A percentile compares a stretch with the other conserved stretches of the same genome.
These are phyloP conservation scores for Pocillopora damicornis DNA, from an alignment of 64 coral and sea anemone genomes.

Conservation along the genomic window DNA sequence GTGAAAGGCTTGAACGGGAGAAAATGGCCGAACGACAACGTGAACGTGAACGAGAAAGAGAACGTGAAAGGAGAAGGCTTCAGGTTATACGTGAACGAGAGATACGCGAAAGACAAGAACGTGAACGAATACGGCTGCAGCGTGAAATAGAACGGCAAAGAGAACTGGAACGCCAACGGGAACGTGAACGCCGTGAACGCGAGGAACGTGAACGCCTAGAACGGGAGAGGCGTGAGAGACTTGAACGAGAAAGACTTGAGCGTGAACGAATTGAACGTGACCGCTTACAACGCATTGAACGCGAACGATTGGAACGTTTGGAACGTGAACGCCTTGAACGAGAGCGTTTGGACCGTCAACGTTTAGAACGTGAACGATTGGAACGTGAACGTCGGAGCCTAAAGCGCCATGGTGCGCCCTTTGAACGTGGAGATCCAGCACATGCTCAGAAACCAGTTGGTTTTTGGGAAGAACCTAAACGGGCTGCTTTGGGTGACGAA, in stretches of 20 bases:
- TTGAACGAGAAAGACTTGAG: slow-evolving; percentile 88
- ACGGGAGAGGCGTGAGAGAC: slow-evolving; percentile 90
- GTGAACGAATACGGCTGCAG: slow-evolving; percentile 54
- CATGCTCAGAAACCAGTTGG: slow-evolving; percentile 61
- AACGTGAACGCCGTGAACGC: slow-evolving; percentile 80
- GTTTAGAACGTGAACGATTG: slow-evolving; percentile 79
- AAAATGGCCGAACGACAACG: slow-evolving; percentile 75
- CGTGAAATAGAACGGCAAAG: slow-evolving; percentile 68
- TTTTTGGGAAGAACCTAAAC: slow-evolving; percentile 88
- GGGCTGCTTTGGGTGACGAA: slow-evolving; percentile 59
- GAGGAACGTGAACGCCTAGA: slow-evolving; percentile 85
- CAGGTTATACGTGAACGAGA: slow-evolving; percentile 87
- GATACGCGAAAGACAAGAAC: slow-evolving; percentile 79
- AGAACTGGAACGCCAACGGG: slow-evolving; percentile 85
- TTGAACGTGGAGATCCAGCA: slow-evolving; percentile 47
- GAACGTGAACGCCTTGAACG: slow-evolving; percentile 95
- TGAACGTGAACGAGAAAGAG: slow-evolving; percentile 87
- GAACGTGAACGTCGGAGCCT: slow-evolving; percentile 71
- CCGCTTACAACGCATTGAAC: slow-evolving; percentile 88
- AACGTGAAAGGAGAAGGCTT: slow-evolving; percentile 84
- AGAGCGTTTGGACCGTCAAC: slow-evolving; percentile 84
- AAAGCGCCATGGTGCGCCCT: slow-evolving; percentile 63
- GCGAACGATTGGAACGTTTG: slow-evolving; percentile 85
- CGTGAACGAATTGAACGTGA: slow-evolving; percentile 91
- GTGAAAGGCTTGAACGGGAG: slow-evolving; percentile 91